phyloP scores from a whole-genome alignment of 2,113 vertebrate genomes.

The Hystrix brachyura region DNA sequence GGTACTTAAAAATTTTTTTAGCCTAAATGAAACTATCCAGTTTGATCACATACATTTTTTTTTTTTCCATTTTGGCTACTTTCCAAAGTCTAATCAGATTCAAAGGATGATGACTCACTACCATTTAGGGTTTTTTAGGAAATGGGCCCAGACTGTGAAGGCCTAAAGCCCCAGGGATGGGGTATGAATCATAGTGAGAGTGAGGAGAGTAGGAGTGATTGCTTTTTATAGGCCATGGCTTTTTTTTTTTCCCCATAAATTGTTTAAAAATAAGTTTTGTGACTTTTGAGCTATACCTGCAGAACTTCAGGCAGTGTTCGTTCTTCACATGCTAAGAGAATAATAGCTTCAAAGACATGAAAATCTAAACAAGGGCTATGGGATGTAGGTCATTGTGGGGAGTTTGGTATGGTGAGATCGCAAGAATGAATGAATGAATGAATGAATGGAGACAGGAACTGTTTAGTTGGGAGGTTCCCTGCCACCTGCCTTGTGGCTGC shows the following conservation, averaged over 20 bases:
- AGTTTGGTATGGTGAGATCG: neutral
- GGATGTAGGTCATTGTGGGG: neutral
- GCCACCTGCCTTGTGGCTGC: neutral
- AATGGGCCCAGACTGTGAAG: neutral
- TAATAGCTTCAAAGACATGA: fast-evolving
- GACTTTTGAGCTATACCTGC: neutral
- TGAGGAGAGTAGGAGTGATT: neutral
- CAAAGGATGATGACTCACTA: neutral
- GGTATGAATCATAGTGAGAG: too few species aligned
- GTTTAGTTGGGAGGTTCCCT: neutral
- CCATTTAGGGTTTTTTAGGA: neutral
- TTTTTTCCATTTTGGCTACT: constrained; percentile 34
- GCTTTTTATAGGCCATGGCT: neutral
- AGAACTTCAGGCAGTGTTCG: neutral
- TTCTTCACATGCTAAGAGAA: neutral
- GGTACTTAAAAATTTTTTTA: neutral
- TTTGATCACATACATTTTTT: constrained; percentile 37
- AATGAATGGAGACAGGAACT: neutral
- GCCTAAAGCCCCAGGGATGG: neutral
- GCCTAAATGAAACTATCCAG: constrained; percentile 8
- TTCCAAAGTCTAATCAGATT: constrained; percentile 35
- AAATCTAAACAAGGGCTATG: neutral
- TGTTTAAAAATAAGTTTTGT: neutral
- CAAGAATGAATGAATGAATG: neutral
- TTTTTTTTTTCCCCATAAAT: neutral